These are phyloP conservation scores for Melanotaenia parkinsoni DNA, from an alignment of 2,797 vertebrate genomes.

Conservation along the genomic window DNA sequence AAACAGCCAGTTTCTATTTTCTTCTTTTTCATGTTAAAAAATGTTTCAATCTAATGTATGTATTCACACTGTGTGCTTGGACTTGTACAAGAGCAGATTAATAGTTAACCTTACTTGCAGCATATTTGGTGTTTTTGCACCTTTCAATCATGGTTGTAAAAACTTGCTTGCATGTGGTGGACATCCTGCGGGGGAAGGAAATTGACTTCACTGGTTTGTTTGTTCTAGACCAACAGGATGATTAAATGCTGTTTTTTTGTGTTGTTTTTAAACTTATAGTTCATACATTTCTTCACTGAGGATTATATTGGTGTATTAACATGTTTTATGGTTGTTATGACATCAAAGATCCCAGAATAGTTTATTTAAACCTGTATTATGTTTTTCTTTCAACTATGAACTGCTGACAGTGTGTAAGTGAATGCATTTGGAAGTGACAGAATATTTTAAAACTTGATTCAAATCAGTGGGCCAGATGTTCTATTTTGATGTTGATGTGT, in stretches of 20 bases:
- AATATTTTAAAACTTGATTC: conserved; percentile 39
- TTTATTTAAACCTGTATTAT: conserved; percentile 42
- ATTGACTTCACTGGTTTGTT: conserved; percentile 70
- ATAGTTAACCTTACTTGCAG: conserved; percentile 49
- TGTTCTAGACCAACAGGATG: conserved; percentile 52
- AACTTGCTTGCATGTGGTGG: conserved; percentile 47
- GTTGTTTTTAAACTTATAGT: neutral
- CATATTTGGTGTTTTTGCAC: conserved; percentile 58
- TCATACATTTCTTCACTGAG: conserved; percentile 27
- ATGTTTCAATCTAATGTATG: conserved; percentile 26
- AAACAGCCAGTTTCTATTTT: conserved; percentile 45
- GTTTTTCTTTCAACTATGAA: conserved; percentile 35
- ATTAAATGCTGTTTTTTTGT: conserved; percentile 18
- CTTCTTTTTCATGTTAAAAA: conserved; percentile 22
- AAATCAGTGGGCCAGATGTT: conserved; percentile 55
- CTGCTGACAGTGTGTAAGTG: conserved; percentile 12
- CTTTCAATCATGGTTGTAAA: conserved; percentile 54
- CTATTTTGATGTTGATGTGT: conserved; percentile 48
- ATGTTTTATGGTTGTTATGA: conserved; percentile 45
- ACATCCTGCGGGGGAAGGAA: conserved; percentile 72
- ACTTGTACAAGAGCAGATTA: conserved; percentile 48
- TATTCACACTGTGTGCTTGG: conserved; percentile 26
- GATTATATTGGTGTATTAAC: conserved; percentile 54
- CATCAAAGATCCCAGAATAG: conserved; percentile 34
- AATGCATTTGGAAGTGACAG: conserved; percentile 28